A percentile compares a stretch with the other conserved stretches of the same genome.
phyloP scores from a whole-genome alignment of 2,888 invertebrate genomes.

The Rhamnusium bicolor region DNA sequence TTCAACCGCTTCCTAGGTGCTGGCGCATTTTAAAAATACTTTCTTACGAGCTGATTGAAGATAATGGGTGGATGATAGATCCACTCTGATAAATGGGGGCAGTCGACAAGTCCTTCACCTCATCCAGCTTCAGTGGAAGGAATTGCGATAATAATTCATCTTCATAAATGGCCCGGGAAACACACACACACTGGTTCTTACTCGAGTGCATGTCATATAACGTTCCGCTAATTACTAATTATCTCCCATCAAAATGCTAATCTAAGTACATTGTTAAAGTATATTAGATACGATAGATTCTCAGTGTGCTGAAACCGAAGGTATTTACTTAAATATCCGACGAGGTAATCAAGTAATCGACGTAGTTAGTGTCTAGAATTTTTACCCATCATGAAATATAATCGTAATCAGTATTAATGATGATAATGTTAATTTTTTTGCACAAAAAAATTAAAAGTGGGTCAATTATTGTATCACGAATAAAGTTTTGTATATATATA shows the following conservation, averaged over 20 bases:
- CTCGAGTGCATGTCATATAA: constrained; percentile 50
- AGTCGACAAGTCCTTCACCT: constrained; percentile 48
- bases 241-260: constrained; percentile 59
- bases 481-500: neutral
- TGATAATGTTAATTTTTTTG: neutral
- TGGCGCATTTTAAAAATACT: too few relatives aligned
- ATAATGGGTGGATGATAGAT: constrained; percentile 51
- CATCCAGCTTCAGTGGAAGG: constrained; percentile 4
- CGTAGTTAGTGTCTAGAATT: constrained; percentile 5
- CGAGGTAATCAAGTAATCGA: constrained; percentile 21
- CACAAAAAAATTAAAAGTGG: neutral
- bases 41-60: neutral
- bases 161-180: constrained; percentile 49
- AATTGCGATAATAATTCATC: constrained; percentile 45
- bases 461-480: constrained; percentile 26
- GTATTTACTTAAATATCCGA: neutral
- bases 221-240: constrained; percentile 59
- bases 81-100: constrained; percentile 50
- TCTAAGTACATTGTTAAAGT: constrained; percentile 38
- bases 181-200: constrained; percentile 28
- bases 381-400: neutral
- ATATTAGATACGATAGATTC: constrained; percentile 25
- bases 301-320: neutral
- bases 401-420: neutral
- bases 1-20: neutral